phyloP scores from a whole-genome alignment of 92 coral and sea anemone genomes.

The Phymanthus crucifer region DNA sequence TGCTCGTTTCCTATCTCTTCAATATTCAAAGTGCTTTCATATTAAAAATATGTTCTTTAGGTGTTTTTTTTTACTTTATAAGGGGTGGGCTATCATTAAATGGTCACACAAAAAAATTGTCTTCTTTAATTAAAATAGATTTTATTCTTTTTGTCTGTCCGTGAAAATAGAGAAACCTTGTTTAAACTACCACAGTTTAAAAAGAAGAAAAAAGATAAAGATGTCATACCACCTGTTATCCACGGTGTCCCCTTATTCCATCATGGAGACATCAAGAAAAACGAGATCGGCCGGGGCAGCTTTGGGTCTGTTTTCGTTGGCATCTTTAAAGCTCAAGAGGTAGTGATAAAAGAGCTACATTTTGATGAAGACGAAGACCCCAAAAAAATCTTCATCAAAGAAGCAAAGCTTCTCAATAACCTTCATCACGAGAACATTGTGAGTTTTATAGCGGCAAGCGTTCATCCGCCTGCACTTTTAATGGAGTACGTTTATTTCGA shows the following conservation, averaged over 20 bases:
- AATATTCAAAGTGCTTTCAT: no score
- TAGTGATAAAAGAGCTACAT: constrained; percentile 29
- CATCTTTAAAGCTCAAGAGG: constrained; percentile 4
- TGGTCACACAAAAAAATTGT: no score
- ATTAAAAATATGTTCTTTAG: no score
- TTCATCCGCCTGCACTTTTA: constrained; percentile 14
- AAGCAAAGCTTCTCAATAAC: constrained; percentile 23
- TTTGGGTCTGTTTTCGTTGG: constrained; percentile 34
- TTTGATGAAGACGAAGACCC: not conserved
- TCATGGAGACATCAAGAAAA: constrained; percentile 3
- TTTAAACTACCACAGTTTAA: no score
- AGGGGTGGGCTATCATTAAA: no score
- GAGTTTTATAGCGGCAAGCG: constrained; percentile 1
- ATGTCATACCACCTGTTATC: not conserved
- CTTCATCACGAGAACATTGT: constrained; percentile 26
- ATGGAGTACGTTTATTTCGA: constrained; percentile 33
- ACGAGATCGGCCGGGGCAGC: constrained; percentile 35
- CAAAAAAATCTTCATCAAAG: constrained; percentile 24
- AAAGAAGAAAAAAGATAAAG: no score
- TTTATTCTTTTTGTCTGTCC: no score
- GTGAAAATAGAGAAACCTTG: no score
- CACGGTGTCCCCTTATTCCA: constrained; percentile 3
- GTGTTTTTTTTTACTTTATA: no score
- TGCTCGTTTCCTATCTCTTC: no score
- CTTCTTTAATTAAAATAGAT: no score